Evolutionary conservation across 2,797 vertebrate genomes (phyloP).

Genomic region (Astyanax mexicanus): DNA sequence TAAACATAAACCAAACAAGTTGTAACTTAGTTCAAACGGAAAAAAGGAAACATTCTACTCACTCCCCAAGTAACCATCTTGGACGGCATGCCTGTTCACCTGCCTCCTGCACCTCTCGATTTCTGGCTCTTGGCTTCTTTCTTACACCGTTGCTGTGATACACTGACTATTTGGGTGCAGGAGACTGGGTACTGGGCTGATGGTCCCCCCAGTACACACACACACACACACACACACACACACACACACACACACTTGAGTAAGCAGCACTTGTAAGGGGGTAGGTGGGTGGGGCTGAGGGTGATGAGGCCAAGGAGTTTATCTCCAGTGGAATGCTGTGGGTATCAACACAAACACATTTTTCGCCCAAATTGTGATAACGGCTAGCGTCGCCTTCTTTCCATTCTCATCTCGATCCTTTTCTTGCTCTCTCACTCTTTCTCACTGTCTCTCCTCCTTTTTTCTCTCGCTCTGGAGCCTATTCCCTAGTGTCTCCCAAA

Average conservation of each 20-base stretch:
- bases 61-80: slow-evolving; percentile 49
- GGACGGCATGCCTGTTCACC: slow-evolving; percentile 50
- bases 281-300: slow-evolving; percentile 56
- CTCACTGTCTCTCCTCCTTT: neutral
- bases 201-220: slow-evolving; percentile 35
- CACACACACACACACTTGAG: slow-evolving; percentile 53
- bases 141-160: slow-evolving; percentile 55
- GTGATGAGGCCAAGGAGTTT: slow-evolving; percentile 73
- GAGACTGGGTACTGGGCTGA: slow-evolving; percentile 63
- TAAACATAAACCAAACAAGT: neutral
- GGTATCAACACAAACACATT: slow-evolving; percentile 82
- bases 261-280: slow-evolving; percentile 39
- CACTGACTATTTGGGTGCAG: slow-evolving; percentile 74
- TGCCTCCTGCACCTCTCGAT: slow-evolving; percentile 53
- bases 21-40: neutral
- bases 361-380: slow-evolving; percentile 59
- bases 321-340: slow-evolving; percentile 81
- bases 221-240: slow-evolving; percentile 41
- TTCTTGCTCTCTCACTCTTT: slow-evolving; percentile 6
- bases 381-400: slow-evolving; percentile 51
- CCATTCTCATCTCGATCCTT: neutral
- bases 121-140: slow-evolving; percentile 59
- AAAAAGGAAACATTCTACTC: slow-evolving; percentile 39
- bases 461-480: slow-evolving; percentile 54
- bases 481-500: slow-evolving; percentile 63